phyloP scores from a whole-genome alignment of 1,140 invertebrate genomes.

The Hypsibius dujardini region DNA sequence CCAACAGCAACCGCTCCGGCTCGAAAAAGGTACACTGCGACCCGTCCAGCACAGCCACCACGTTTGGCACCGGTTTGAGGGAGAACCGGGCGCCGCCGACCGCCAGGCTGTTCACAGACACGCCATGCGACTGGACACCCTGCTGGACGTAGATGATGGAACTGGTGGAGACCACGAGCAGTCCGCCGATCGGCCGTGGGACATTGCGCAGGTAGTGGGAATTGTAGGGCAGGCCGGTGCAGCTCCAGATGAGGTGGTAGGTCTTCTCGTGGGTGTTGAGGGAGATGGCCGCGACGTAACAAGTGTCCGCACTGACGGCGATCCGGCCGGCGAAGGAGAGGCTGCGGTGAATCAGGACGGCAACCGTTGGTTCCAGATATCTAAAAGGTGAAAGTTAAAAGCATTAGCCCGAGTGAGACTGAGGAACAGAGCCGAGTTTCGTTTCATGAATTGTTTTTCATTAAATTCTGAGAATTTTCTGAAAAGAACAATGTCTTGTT shows the following conservation, averaged over 20 bases:
- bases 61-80: neutral
- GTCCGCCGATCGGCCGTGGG: constrained; percentile 12
- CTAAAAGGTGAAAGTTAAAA: neutral
- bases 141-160: neutral
- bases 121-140: neutral
- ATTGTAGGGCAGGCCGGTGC: neutral
- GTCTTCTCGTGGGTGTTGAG: constrained; percentile 2
- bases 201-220: neutral
- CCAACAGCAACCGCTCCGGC: neutral
- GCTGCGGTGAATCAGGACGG: neutral
- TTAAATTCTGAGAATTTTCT: too few species aligned
- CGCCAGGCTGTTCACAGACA: neutral
- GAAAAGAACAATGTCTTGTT: too few species aligned
- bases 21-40: constrained; percentile 5
- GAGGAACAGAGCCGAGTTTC: too few species aligned
- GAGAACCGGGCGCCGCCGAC: neutral
- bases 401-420: too few species aligned
- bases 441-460: too few species aligned
- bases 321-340: neutral
- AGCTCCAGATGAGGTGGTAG: constrained; percentile 9
- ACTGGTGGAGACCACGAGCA: neutral
- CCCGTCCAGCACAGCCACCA: constrained; percentile 2
- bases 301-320: neutral
- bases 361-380: constrained; percentile 14
- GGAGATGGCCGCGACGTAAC: constrained; percentile 1